A percentile compares a stretch with the other conserved stretches of the same genome.
These are phyloP conservation scores for Manduca sexta DNA, from an alignment of 1,140 invertebrate genomes.

Conservation along the genomic window DNA sequence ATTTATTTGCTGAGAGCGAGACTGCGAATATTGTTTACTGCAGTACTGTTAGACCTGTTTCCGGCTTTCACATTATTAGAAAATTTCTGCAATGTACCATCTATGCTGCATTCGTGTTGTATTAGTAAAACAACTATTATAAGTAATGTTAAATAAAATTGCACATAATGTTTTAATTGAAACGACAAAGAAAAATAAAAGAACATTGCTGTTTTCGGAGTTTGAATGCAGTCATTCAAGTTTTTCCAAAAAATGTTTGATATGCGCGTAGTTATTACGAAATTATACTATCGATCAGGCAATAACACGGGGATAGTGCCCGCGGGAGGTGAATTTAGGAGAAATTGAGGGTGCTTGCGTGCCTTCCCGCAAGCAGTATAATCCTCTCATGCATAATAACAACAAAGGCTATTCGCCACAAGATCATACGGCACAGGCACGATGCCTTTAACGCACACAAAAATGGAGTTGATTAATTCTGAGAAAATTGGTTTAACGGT, in stretches of 20 bases:
- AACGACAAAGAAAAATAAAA: too few species aligned
- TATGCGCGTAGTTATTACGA: constrained; percentile 47
- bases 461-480: background rate
- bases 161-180: too few species aligned
- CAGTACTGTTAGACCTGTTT: constrained; percentile 22
- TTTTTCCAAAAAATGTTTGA: constrained; percentile 35
- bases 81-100: background rate
- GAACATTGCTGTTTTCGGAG: too few species aligned
- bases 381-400: constrained; percentile 47
- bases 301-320: constrained; percentile 59
- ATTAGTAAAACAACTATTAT: background rate
- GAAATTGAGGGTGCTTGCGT: constrained; percentile 60
- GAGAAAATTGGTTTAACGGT: too few species aligned
- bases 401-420: constrained; percentile 47
- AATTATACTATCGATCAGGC: constrained; percentile 65
- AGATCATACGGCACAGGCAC: constrained; percentile 55
- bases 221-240: background rate
- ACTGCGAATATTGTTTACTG: constrained; percentile 58
- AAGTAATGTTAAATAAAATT: background rate
- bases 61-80: constrained; percentile 28
- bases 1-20: constrained; percentile 49
- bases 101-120: background rate
- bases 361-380: constrained; percentile 42
- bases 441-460: constrained; percentile 15
- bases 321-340: constrained; percentile 61